Base-by-base conservation (phyloP, 2,113 vertebrate genomes). In the Chelonoidis abingdonii region DNA sequence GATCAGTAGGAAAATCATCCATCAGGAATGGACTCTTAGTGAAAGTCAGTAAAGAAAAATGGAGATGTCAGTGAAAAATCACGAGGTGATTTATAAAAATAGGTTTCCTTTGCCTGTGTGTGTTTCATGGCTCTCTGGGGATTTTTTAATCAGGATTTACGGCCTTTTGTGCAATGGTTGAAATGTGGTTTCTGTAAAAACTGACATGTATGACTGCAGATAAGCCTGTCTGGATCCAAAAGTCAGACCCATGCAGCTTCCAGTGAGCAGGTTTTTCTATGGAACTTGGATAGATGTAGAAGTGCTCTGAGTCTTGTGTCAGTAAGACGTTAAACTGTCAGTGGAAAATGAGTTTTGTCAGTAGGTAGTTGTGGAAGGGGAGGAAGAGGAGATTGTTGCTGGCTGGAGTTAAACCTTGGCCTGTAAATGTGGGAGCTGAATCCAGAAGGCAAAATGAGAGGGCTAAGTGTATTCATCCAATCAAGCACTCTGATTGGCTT, bases 201-300 rank as follows among this genome's bases (percentile, higher is more conserved):
- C 47, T 35, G 78, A 4, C 82, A 5, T 82, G 87, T 21, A 3
- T 29, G 79, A n/a, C 29, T n/a, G 49, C 79, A 9, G 17, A 31
- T 17, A 35, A 10, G 0, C 0, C 95, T 24, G 90, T 8, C 2
- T 0, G 0, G 47, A 4, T 41, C 11, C 78, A 65, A 92, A 84
- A 38, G 80, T 7, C 59, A 22, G 22, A 57, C 31, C 3, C 1
- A 0, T 22, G 75, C 31, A 29, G 1, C 25, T 38, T 0, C 50
- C 1, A 21, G 35, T 22, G 75, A 83, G 87, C 21, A 65, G 87
- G 0, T 35, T 69, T n/a, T 12, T 17, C n/a, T 1, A 0, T 25
- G 76, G 81, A 19, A 38, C 4, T 35, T 4, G 81, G 53, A 65
- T 57, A 41, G 13, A 29, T 27, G 53, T 8, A 50, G 82, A 54